phyloP scores from a whole-genome alignment of 2,888 invertebrate species.

The Gastrophysa polygoni region DNA sequence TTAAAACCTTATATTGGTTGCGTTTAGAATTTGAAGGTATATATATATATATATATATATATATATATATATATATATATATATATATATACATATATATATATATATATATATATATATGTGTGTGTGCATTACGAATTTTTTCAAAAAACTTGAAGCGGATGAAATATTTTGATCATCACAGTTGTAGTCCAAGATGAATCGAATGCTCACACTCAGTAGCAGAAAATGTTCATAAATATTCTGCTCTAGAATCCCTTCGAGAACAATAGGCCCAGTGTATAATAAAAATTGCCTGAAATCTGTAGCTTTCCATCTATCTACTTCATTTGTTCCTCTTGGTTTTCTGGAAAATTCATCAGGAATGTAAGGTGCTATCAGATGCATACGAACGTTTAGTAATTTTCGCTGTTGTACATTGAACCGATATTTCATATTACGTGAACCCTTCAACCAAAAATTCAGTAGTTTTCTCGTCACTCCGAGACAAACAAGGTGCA shows the following conservation, averaged over 20 bases:
- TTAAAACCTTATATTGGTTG: too few species aligned
- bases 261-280: background rate
- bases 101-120: background rate
- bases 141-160: background rate
- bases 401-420: background rate
- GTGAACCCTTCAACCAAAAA: background rate
- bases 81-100: too few species aligned
- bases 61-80: too few species aligned
- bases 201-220: background rate
- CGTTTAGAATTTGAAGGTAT: too few species aligned
- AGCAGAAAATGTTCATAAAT: background rate
- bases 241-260: background rate
- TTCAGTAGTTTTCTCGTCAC: background rate
- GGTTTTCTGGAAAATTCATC: constrained; percentile 5
- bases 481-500: background rate
- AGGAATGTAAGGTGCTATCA: background rate
- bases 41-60: too few species aligned
- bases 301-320: constrained; percentile 13
- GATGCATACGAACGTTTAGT: background rate
- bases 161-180: background rate
- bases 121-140: background rate
- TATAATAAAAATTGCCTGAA: background rate
- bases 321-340: background rate
- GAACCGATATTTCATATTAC: background rate
- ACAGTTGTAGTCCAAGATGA: background rate